Evolutionary conservation across 2,888 invertebrate species (phyloP), one percentile per base, ranked within the genome.

Genomic region (Idaea straminata): DNA sequence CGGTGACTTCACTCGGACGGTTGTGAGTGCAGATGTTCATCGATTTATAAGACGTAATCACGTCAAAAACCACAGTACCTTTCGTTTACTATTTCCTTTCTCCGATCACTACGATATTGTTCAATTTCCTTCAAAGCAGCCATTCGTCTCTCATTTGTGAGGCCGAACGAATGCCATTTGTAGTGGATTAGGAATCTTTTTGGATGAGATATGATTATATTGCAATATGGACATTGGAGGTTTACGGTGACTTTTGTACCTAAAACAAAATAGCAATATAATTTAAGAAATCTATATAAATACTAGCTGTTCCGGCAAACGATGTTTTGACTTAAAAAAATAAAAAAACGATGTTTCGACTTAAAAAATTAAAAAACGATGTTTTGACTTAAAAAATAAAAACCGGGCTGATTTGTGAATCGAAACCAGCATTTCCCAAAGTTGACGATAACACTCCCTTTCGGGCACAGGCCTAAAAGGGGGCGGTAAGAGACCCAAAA

Each of bases 91-190:
- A 38, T 77, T 0, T 83, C 85, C 63, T 86, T 78, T 64, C 80
- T 80, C 64, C 78, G 70, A 64, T 78, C 74, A 15, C 76, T 74
- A 62, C 75, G 76, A 35, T 62, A 69, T 15, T 76, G 74, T 62
- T 85, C 81, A 36, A 79, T 82, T 38, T 83, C 83, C 66, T 75
- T 81, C 0, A 80, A 77, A 7, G 82, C 60, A 16, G 87, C 85
- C 35, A 77, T 65, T 13, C 85, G 75, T 65, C 82, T 85, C 35
- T 85, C 82, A 6, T 84, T 83, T 0, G 84, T 84, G 0, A 86
- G 72, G 0, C 91, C 91, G 16, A 91, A 88, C 0, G 83, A 77
- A 67, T 93, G 93, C 93, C 93, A 93, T 62, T 92, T 92, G 3
- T 77, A 74, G 65, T 93, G 93, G 0, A 93, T 83, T 0, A 93